Evolutionary conservation across 1,140 invertebrate genomes (phyloP), one percentile per base, ranked within the genome.

Genomic region (Penaeus indicus): DNA sequence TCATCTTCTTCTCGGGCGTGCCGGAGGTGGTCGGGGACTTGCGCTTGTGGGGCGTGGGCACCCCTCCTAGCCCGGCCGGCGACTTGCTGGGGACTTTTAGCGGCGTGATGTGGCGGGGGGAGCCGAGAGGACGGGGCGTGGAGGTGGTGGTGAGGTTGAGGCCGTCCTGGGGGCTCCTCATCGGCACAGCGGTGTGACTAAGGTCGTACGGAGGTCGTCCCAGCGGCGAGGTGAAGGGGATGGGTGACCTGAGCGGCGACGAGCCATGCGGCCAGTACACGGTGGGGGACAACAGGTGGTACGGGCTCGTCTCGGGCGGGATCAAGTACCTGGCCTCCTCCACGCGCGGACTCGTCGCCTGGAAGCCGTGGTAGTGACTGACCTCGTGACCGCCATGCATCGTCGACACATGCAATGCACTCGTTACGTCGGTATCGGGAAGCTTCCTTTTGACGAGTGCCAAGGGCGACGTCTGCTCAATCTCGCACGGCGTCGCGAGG

Each of bases 221-320:
- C 32, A 90, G 80, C 75, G 90, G 90, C 22, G 90, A 90, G 27
- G 88, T 88, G 80, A 86, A 89, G 32, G 90, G 87, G 77, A 89
- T 89, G 72, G 90, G 85, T 38, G 87, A 86, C 81, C 86, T 83
- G 77, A 90, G 83, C 25, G 90, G 90, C 16, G 90, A 89, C 62
- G 90, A 89, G 83, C 90, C 90, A 64, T 90, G 90, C 82, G 90
- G 90, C 90, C 90, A 90, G 87, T 90, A 90, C 64, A 90, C 62
- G 72, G 90, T 85, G 85, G 90, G 86, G 25, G 90, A 89, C 84
- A 90, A 90, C 90, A 90, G 90, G 90, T 90, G 90, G 88, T 90
- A 90, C 25, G 90, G 90, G 67, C 90, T 90, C 32, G 90, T 89
- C 82, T 90, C 84, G 18, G 89, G 81, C n/a, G 85, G 85, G 21